phyloP scores from a whole-genome alignment of 2,797 vertebrate species.

The Sus cebifrons region DNA sequence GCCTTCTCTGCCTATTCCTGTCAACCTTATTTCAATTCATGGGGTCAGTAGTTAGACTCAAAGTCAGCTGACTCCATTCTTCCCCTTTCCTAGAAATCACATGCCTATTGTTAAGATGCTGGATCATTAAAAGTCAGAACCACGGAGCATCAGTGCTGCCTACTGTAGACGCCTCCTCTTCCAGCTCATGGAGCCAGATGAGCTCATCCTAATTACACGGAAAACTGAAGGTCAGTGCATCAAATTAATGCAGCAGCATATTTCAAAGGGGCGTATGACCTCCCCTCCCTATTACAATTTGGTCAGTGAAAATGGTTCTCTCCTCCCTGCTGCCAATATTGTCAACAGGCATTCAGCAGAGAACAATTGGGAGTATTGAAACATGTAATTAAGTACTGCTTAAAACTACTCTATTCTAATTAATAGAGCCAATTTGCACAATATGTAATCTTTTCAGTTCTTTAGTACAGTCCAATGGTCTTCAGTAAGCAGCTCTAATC shows the following conservation, averaged over 20 bases:
- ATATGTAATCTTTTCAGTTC: slow-evolving; percentile 90
- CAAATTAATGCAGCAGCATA: slow-evolving; percentile 87
- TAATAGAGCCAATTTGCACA: slow-evolving; percentile 90
- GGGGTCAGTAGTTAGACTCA: slow-evolving; percentile 79
- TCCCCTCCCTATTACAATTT: slow-evolving; percentile 87
- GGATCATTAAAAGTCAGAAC: slow-evolving; percentile 86
- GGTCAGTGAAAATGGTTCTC: slow-evolving; percentile 89
- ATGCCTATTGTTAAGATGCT: slow-evolving; percentile 83
- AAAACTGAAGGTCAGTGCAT: slow-evolving; percentile 86
- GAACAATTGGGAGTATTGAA: slow-evolving; percentile 89
- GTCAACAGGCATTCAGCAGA: slow-evolving; percentile 88
- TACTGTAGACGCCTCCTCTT: slow-evolving; percentile 77
- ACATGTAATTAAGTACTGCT: slow-evolving; percentile 91
- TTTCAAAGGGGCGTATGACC: slow-evolving; percentile 86
- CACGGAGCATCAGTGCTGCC: slow-evolving; percentile 73
- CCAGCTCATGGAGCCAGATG: slow-evolving; percentile 77
- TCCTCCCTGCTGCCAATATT: slow-evolving; percentile 86
- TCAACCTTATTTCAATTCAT: slow-evolving; percentile 83
- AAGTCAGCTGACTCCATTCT: slow-evolving; percentile 87
- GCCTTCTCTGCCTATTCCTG: slow-evolving; percentile 82
- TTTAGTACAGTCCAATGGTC: slow-evolving; percentile 86
- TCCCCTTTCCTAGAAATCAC: slow-evolving; percentile 87
- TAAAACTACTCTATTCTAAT: slow-evolving; percentile 90
- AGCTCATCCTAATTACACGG: slow-evolving; percentile 85
- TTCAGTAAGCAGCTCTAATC: slow-evolving; percentile 86